These are phyloP conservation scores for Invenusta paracnida DNA, from an alignment of 2,888 invertebrate genomes.

Conservation along the genomic window DNA sequence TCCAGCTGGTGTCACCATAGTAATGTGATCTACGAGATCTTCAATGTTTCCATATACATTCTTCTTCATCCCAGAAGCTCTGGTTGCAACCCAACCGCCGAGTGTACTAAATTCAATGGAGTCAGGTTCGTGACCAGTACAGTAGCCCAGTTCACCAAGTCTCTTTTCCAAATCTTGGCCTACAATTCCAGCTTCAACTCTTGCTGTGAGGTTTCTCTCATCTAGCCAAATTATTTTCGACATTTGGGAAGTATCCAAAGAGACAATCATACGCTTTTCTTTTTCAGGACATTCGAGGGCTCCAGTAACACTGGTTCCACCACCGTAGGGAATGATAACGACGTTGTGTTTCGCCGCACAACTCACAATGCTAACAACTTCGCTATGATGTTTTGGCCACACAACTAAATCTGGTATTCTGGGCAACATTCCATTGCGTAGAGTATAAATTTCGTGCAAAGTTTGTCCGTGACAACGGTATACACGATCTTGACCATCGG, in stretches of 20 bases:
- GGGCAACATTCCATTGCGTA: conserved; percentile 70
- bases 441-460: conserved; percentile 75
- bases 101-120: conserved; percentile 84
- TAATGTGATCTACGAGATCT: conserved; percentile 81
- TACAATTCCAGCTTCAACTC: conserved; percentile 82
- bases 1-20: conserved; percentile 78
- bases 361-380: conserved; percentile 75
- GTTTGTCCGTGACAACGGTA: conserved; percentile 85
- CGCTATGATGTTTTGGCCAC: conserved; percentile 82
- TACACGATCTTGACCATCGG: conserved; percentile 76
- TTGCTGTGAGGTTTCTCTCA: conserved; percentile 73
- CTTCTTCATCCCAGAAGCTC: conserved; percentile 99
- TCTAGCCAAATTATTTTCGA: conserved; percentile 90
- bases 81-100: conserved; percentile 93
- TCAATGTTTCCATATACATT: conserved; percentile 96
- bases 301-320: conserved; percentile 86
- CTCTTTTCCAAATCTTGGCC: conserved; percentile 83
- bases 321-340: conserved; percentile 86
- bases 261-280: conserved; percentile 76
- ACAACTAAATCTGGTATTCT: conserved; percentile 87
- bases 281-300: conserved; percentile 76
- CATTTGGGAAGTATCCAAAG: conserved; percentile 90
- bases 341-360: conserved; percentile 72
- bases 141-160: conserved; percentile 72
- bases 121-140: conserved; percentile 91